These are phyloP conservation scores for Actias luna DNA, from an alignment of 2,888 invertebrate genomes.

Conservation along the genomic window DNA sequence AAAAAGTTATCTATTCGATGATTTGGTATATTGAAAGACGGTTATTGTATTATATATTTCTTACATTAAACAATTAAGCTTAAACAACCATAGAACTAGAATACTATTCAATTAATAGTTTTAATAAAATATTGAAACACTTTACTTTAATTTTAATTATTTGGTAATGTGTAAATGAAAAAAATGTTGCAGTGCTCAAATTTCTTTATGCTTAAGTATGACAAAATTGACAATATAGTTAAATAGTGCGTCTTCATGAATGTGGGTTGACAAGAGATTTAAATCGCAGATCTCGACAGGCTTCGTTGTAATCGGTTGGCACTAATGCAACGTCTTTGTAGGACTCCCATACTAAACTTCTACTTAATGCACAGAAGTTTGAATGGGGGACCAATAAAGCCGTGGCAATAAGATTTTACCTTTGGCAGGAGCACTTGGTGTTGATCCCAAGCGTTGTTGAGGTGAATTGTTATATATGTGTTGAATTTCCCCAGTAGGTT, in stretches of 20 bases:
- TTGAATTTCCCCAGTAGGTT: slow-evolving; percentile 91
- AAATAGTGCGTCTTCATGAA: slow-evolving; percentile 4
- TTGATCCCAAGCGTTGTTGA: slow-evolving; percentile 76
- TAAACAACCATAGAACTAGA: neutral
- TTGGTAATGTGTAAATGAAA: slow-evolving; percentile 9
- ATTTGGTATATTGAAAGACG: neutral
- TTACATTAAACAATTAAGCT: neutral
- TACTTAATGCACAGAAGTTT: slow-evolving; percentile 7
- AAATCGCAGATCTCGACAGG: slow-evolving; percentile 1
- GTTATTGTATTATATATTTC: neutral
- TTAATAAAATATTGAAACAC: neutral
- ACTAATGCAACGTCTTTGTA: slow-evolving; percentile 10
- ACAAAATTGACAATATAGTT: slow-evolving; percentile 1
- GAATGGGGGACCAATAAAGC: neutral
- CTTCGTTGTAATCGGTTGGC: slow-evolving; percentile 6
- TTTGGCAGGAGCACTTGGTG: slow-evolving; percentile 67
- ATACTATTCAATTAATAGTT: neutral
- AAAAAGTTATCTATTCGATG: neutral
- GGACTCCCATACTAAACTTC: slow-evolving; percentile 2
- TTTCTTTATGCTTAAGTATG: slow-evolving; percentile 2
- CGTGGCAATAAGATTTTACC: slow-evolving; percentile 35
- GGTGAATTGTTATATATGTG: slow-evolving; percentile 81
- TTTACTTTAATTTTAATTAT: neutral
- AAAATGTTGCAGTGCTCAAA: slow-evolving; percentile 9
- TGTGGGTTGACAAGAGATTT: slow-evolving; percentile 3